phyloP scores from a whole-genome alignment of 2,113 vertebrate species.

The Dicerorhinus sumatrensis region DNA sequence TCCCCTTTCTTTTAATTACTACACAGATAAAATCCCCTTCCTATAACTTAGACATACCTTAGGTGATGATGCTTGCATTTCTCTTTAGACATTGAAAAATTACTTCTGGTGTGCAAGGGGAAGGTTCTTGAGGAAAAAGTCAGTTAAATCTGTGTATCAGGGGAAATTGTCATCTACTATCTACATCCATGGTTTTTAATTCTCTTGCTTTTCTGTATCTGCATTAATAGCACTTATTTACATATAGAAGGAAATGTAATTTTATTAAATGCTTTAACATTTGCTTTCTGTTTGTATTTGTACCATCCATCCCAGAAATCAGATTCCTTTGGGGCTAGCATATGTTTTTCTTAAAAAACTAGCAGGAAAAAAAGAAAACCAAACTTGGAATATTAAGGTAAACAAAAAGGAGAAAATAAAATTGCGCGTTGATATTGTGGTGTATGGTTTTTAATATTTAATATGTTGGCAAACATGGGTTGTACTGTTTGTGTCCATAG shows the following conservation, averaged over 20 bases:
- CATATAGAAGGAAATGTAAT: background rate
- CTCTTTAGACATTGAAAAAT: background rate
- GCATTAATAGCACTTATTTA: background rate
- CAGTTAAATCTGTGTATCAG: background rate
- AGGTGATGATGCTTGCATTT: background rate
- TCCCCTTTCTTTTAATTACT: conserved; percentile 26
- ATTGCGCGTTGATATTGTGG: background rate
- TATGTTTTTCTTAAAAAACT: conserved; percentile 38
- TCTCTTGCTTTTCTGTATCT: background rate
- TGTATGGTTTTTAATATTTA: background rate
- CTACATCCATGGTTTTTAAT: background rate
- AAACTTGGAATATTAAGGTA: conserved; percentile 33
- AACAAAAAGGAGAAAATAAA: conserved; percentile 46
- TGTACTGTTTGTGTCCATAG: background rate
- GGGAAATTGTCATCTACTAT: background rate
- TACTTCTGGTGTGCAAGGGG: background rate
- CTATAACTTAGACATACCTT: background rate
- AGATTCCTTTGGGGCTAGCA: background rate
- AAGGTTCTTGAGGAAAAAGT: background rate
- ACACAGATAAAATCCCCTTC: background rate
- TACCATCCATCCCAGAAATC: background rate
- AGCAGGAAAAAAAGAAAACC: background rate
- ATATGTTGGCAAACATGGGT: background rate
- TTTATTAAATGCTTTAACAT: background rate
- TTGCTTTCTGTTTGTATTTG: conserved; percentile 24